Evolutionary conservation across 2,888 invertebrate species (phyloP).

Genomic region (Cataglyphis altisquamis): DNA sequence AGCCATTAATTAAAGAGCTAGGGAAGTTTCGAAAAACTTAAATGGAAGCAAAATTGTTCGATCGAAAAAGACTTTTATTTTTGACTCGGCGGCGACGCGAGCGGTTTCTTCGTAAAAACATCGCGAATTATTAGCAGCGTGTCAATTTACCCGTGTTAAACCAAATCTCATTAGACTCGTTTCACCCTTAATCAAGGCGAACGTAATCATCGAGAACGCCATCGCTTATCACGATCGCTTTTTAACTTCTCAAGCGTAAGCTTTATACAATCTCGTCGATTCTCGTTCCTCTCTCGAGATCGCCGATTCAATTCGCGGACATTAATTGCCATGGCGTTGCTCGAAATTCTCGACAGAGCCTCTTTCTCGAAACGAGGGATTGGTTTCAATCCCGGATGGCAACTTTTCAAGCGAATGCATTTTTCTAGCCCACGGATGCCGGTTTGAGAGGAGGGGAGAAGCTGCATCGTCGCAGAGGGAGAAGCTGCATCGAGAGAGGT

Average conservation of each 20-base stretch:
- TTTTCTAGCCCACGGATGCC: neutral
- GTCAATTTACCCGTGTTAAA: neutral
- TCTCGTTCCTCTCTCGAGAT: conserved; percentile 26
- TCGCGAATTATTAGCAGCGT: conserved; percentile 26
- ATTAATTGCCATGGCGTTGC: conserved; percentile 41
- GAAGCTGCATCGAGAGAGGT: conserved; percentile 42
- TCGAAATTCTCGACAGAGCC: conserved; percentile 25
- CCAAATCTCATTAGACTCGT: neutral
- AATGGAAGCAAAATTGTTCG: neutral
- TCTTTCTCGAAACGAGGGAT: conserved; percentile 23
- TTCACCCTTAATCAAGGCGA: conserved; percentile 12
- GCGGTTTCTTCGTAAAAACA: conserved; percentile 13
- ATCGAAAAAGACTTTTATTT: conserved; percentile 4
- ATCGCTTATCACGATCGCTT: neutral
- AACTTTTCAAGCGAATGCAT: conserved; percentile 39
- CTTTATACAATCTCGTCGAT: neutral
- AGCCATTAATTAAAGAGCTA: neutral
- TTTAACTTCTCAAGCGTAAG: conserved; percentile 22
- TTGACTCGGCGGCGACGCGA: no score
- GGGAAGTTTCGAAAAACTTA: neutral
- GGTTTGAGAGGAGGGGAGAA: neutral
- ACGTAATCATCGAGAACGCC: neutral
- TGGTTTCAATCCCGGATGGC: conserved; percentile 16
- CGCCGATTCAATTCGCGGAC: conserved; percentile 41
- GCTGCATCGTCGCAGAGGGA: conserved; percentile 47